Conservation (phyloP, 2,113 vertebrate species). For the Mesembrinibis cayennensis region DNA sequence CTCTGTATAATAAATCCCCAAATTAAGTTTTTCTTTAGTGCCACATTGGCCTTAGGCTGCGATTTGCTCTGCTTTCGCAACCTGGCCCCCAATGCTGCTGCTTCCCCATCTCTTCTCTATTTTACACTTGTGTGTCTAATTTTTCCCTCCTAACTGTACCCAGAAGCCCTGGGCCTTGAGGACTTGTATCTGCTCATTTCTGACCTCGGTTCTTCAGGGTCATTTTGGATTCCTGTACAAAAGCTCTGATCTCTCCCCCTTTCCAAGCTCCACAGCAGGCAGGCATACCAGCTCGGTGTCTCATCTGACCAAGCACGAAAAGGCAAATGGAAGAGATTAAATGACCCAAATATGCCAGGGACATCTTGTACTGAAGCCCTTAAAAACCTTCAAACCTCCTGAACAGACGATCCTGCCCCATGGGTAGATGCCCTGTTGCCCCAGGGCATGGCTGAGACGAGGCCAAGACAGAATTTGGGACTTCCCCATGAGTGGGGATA, state of each 20-base stretch:
- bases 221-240: background rate
- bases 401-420: background rate
- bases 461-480: background rate
- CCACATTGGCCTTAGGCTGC: background rate
- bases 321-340: background rate
- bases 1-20: background rate
- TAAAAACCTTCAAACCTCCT: rapidly evolving
- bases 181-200: background rate
- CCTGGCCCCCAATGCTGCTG: rapidly evolving
- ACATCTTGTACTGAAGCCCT: background rate
- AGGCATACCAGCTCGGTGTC: rapidly evolving
- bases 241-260: background rate
- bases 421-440: background rate
- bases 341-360: background rate
- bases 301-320: background rate
- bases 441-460: background rate
- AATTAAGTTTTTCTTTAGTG: background rate
- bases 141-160: background rate
- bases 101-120: background rate
- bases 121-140: background rate
- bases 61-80: background rate
- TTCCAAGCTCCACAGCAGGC: background rate
- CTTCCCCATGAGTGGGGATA: background rate
- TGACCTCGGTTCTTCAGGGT: background rate
- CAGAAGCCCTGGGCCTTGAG: background rate